Evolutionary conservation across 1,140 invertebrate species (phyloP).

Genomic region (Carcinoscorpius rotundicauda): DNA sequence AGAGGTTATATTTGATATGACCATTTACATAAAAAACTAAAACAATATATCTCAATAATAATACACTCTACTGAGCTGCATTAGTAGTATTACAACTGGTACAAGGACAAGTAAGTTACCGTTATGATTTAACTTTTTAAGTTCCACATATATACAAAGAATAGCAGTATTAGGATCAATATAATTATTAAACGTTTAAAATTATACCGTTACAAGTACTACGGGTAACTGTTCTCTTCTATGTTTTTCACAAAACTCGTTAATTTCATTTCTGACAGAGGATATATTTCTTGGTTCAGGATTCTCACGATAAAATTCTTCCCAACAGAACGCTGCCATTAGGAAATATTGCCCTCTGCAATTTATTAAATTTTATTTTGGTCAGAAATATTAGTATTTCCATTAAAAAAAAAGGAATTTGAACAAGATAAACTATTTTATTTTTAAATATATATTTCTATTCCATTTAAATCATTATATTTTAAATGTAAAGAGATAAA

Average conservation of each 20-base stretch:
- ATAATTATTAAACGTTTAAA: conserved; percentile 11
- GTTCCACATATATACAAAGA: background rate
- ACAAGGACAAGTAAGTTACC: conserved; percentile 25
- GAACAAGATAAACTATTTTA: no score
- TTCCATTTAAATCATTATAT: no score
- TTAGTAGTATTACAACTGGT: background rate
- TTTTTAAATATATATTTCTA: no score
- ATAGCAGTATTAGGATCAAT: conserved; percentile 5
- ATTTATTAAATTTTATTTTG: no score
- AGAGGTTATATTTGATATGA: no score
- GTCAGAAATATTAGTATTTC: no score
- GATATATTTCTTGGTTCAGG: conserved; percentile 57
- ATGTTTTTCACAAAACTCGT: conserved; percentile 54
- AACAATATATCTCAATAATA: no score
- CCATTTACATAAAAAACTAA: no score
- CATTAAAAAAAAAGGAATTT: no score
- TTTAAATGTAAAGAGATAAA: no score
- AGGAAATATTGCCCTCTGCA: no score
- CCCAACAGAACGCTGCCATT: conserved; percentile 38
- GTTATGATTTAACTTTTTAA: conserved; percentile 9
- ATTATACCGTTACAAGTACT: conserved; percentile 61
- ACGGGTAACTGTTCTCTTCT: conserved; percentile 47
- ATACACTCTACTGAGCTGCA: no score
- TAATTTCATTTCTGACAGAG: conserved; percentile 51
- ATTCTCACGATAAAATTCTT: conserved; percentile 64